A percentile compares a stretch with the other conserved stretches of the same genome.
These are phyloP conservation scores for Anarhynchus alexandrinus DNA, from an alignment of 2,113 vertebrate genomes.

Conservation along the genomic window DNA sequence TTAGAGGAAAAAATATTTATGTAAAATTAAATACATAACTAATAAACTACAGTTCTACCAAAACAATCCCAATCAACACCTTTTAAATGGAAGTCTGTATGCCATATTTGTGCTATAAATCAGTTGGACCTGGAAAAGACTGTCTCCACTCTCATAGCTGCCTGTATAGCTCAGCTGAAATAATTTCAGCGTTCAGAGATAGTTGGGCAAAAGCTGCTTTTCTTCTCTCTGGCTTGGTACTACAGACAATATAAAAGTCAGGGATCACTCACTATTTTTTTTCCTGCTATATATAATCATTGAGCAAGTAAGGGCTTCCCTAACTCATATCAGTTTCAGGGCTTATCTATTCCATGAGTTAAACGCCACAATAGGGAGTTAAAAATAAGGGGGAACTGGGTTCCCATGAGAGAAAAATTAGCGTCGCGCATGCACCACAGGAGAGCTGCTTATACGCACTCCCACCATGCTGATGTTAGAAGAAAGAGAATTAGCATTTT, in stretches of 20 bases:
- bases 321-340: not conserved
- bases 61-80: not conserved
- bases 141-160: not conserved
- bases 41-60: not conserved
- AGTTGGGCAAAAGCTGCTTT: not conserved
- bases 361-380: not conserved
- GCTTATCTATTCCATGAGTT: not conserved
- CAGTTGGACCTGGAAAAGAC: not conserved
- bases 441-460: not conserved
- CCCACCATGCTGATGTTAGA: not conserved
- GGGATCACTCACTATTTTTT: not conserved
- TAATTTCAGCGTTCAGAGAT: not conserved
- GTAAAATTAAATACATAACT: not conserved
- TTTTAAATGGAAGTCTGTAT: not conserved
- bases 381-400: not conserved
- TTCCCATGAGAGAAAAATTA: not conserved
- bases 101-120: rapidly evolving
- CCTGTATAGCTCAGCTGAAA: not conserved
- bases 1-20: not conserved
- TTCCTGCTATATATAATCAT: not conserved
- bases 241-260: not conserved
- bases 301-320: not conserved
- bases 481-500: not conserved
- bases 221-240: not conserved
- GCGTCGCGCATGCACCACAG: not conserved